Evolutionary conservation across 2,888 invertebrate genomes (phyloP), one percentile per base, ranked within the genome.

Genomic region (Acleris holmiana): DNA sequence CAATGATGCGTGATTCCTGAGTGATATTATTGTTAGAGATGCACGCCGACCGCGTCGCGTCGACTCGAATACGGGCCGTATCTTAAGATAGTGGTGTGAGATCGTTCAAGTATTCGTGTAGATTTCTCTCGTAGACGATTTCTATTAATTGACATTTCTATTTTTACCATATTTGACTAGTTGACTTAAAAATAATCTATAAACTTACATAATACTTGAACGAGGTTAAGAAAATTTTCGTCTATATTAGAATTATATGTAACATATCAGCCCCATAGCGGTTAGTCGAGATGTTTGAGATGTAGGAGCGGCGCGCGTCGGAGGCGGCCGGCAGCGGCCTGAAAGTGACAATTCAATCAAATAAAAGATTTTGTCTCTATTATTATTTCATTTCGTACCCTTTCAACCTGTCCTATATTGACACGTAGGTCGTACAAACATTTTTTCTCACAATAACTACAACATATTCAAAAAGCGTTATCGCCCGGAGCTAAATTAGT

Each of bases 21-120:
- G 87, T 86, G 86, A 86, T 87, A 87, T 82, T 82, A 82, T 68
- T 75, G 70, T 71, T 69, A 68, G 68, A 66, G 64, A 60, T 63
- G 65, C 29, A 40, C 44, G 56, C 47, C 29, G 56, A 57, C 41
- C 56, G 44, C 55, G 41, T 35, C 17, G 25, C 47, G 56, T 55
- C 17, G 44, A 47, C 10, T 47, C 23, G 40, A 40, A 4, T 54
- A 21, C 21, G 41, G 55, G 41, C 15, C 40, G 21, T 55, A 41
- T 55, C 10, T 21, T 55, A 55, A 55, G 41, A 17, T 2, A 44
- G 40, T 21, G 40, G 15, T 53, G 35, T 53, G 18, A 29, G 6
- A 8, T 44, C 44, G 62, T 44, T 40, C 41, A 10, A 55, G 48
- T 55, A 21, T 55, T n/a, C 10, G 18, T 13, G 55, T 44, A 40